Conservation (phyloP, 2,113 vertebrate species). For the Campylomormyrus tamandua region DNA sequence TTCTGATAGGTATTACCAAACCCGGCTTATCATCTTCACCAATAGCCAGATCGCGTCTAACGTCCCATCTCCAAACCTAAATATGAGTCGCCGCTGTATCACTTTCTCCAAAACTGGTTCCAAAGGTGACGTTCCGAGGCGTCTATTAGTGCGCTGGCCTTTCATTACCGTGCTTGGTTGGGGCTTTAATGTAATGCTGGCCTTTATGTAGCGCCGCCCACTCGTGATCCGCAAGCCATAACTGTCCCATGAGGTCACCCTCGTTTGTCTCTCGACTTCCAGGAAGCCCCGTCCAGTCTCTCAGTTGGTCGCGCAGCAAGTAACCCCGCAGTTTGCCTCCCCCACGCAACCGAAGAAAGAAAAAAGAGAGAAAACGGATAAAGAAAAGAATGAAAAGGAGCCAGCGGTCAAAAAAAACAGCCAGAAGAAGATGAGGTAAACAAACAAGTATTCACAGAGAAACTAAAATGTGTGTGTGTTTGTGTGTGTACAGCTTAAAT, state of each 20-base stretch:
- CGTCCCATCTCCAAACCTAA: not conserved
- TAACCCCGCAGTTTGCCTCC: constrained; percentile 93
- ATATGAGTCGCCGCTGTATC: not conserved
- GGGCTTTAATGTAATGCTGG: not conserved
- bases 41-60: not conserved
- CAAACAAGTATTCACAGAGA: not conserved
- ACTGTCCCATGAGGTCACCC: not conserved
- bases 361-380: constrained; percentile 91
- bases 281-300: constrained; percentile 98
- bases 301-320: constrained; percentile 95
- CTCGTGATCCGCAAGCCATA: not conserved
- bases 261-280: constrained; percentile 31
- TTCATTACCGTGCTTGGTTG: not conserved
- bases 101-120: not conserved
- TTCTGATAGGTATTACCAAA: not conserved
- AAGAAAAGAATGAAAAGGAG: constrained; percentile 93
- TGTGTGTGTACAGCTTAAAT: not conserved
- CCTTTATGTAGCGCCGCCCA: not conserved
- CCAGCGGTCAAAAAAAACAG: constrained; percentile 90
- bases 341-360: constrained; percentile 97
- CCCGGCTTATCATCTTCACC: not conserved
- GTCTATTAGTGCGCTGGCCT: not conserved
- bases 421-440: constrained; percentile 92
- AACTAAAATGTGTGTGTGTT: not conserved
- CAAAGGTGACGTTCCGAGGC: not conserved